Conservation (phyloP, 2,888 invertebrate genomes). For the Ganaspis brasiliensis region DNA sequence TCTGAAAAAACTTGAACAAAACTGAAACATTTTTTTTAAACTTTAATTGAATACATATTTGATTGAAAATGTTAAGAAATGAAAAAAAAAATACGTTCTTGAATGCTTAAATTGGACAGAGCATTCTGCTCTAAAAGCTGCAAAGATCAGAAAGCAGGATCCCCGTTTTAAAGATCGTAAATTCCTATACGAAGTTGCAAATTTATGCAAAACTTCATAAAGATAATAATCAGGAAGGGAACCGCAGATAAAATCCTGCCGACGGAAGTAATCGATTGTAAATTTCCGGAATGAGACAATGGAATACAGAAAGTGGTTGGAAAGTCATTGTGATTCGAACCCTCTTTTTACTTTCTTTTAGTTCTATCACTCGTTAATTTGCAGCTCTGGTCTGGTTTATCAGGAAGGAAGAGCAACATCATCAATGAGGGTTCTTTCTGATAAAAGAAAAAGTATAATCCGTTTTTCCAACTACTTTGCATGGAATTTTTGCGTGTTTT, state of each 20-base stretch:
- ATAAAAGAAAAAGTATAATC: constrained; percentile 68
- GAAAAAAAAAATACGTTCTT: not conserved
- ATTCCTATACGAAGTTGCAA: constrained; percentile 37
- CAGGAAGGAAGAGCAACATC: constrained; percentile 69
- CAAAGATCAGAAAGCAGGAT: constrained; percentile 11
- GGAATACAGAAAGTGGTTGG: constrained; percentile 25
- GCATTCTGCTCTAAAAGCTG: not conserved
- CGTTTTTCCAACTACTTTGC: constrained; percentile 70
- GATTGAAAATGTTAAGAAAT: not conserved
- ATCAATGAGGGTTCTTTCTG: constrained; percentile 23
- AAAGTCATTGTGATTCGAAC: constrained; percentile 48
- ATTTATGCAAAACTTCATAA: constrained; percentile 47
- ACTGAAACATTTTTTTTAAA: too few species aligned
- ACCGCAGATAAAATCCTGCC: constrained; percentile 7
- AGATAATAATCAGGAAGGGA: constrained; percentile 35
- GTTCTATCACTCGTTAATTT: constrained; percentile 71
- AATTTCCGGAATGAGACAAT: constrained; percentile 24
- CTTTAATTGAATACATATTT: too few species aligned
- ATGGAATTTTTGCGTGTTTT: constrained; percentile 61
- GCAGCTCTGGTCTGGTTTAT: constrained; percentile 70
- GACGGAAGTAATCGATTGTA: constrained; percentile 29
- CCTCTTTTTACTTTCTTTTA: constrained; percentile 72
- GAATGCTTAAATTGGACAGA: constrained; percentile 11
- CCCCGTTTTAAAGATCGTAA: not conserved
- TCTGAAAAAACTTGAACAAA: too few species aligned